Evolutionary conservation across 2,888 invertebrate species (phyloP).

Genomic region (Zootermopsis nevadensis): DNA sequence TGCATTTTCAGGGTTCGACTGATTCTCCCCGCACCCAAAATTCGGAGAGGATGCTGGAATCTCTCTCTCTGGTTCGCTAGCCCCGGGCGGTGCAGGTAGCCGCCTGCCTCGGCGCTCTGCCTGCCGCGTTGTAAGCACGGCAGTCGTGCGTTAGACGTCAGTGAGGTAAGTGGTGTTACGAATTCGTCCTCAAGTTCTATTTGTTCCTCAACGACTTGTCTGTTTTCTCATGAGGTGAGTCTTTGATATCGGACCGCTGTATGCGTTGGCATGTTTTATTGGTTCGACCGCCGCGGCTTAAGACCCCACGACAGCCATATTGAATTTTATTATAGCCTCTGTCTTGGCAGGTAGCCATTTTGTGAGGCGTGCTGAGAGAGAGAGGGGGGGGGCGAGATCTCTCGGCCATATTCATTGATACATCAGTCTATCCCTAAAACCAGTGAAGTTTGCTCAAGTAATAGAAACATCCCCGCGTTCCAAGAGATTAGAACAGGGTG

Average conservation of each 20-base stretch:
- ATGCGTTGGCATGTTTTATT: neutral
- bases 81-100: conserved; percentile 14
- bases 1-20: no score
- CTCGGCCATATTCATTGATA: neutral
- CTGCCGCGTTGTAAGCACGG: neutral
- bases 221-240: conserved; percentile 3
- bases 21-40: no score
- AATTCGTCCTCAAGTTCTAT: neutral
- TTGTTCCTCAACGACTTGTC: neutral
- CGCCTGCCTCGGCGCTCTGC: neutral
- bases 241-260: neutral
- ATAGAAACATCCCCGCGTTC: no score
- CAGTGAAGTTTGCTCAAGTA: no score
- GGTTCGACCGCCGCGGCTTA: neutral
- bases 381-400: neutral
- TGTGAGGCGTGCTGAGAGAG: conserved; percentile 46
- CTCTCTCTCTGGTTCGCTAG: neutral
- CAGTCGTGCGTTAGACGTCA: neutral
- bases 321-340: conserved; percentile 47
- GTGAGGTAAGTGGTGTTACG: neutral
- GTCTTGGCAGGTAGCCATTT: conserved; percentile 51
- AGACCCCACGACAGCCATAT: conserved; percentile 46
- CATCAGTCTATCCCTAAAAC: neutral
- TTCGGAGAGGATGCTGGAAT: neutral
- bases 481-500: no score